Conservation (phyloP, 2,113 vertebrate species). For the Otolemur garnettii region DNA sequence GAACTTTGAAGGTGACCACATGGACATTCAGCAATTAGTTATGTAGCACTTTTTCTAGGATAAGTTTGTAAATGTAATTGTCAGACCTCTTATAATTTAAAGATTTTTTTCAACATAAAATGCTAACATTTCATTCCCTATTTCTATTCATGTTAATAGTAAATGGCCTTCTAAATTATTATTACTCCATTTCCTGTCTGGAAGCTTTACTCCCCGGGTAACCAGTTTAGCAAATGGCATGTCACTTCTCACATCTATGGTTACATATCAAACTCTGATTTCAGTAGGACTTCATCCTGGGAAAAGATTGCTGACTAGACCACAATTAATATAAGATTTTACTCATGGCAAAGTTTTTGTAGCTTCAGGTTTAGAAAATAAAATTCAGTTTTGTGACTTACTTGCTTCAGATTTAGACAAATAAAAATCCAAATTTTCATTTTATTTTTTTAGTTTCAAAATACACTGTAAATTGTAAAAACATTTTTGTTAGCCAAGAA, state of each 20-base stretch:
- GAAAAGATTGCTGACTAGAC: not conserved
- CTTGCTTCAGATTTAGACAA: not conserved
- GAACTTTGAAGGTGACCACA: too few relatives aligned
- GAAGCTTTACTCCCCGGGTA: not conserved
- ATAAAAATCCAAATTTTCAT: not conserved
- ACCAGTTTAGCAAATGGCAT: not conserved
- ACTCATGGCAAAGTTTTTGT: not conserved
- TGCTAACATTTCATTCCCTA: not conserved
- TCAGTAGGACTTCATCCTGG: not conserved
- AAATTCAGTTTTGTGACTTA: not conserved
- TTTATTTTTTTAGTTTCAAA: constrained; percentile 14
- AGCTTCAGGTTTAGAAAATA: not conserved
- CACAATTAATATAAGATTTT: not conserved
- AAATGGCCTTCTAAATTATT: not conserved
- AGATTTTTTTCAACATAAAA: not conserved
- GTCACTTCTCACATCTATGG: not conserved
- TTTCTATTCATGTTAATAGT: not conserved
- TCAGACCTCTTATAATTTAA: not conserved
- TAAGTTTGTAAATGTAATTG: too few relatives aligned
- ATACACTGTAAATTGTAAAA: not conserved
- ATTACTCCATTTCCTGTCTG: not conserved
- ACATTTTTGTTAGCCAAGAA: not conserved
- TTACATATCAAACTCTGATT: not conserved
- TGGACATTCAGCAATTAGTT: too few relatives aligned
- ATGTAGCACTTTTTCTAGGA: too few relatives aligned